Evolutionary conservation across 1,140 invertebrate species (phyloP).

Genomic region (Catajapyx aquilonaris): DNA sequence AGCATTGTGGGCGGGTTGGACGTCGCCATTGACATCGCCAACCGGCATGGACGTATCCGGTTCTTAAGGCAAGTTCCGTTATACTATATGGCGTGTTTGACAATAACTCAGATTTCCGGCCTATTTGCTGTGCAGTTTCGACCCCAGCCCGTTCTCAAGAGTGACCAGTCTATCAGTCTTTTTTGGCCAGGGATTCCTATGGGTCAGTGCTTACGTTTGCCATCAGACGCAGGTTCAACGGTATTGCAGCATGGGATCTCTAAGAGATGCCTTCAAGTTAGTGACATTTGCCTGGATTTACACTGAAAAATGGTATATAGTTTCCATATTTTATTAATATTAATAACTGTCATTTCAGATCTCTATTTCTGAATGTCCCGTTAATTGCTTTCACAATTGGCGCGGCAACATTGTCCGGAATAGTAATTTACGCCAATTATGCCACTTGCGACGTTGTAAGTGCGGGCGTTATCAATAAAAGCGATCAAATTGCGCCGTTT

Average conservation of each 20-base stretch:
- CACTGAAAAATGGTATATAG: too few relatives aligned
- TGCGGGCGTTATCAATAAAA: constrained; percentile 14
- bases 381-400: constrained; percentile 13
- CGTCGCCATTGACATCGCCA: constrained; percentile 6
- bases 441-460: constrained; percentile 21
- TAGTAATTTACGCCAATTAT: constrained; percentile 25
- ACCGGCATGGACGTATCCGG: constrained; percentile 10
- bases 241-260: constrained; percentile 7
- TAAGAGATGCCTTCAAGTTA: constrained; percentile 6
- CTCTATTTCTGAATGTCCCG: constrained; percentile 9
- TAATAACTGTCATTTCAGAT: too few relatives aligned
- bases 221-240: constrained; percentile 8
- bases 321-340: too few relatives aligned
- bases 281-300: constrained; percentile 1
- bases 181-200: constrained; percentile 4
- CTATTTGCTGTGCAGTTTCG: constrained; percentile 20
- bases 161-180: constrained; percentile 23
- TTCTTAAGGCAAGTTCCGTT: constrained; percentile 9
- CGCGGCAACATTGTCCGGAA: constrained; percentile 14
- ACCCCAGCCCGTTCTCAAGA: constrained; percentile 22
- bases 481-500: constrained; percentile 15
- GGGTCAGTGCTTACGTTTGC: background rate
- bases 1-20: background rate
- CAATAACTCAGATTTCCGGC: background rate
- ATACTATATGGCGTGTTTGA: too few relatives aligned